Conservation (phyloP, 2,888 invertebrate genomes). For the Ethmia dodecea region DNA sequence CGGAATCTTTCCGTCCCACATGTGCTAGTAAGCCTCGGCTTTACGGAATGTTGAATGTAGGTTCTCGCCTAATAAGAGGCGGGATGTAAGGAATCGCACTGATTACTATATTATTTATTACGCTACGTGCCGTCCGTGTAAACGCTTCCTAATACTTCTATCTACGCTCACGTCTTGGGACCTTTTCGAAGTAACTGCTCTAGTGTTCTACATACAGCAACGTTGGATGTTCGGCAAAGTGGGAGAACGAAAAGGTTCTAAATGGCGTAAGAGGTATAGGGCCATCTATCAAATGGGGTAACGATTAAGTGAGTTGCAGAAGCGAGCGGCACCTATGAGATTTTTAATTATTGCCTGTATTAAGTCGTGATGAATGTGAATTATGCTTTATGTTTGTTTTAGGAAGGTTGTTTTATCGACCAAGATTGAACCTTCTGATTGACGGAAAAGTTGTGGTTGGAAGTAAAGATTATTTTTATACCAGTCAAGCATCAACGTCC, state of each 20-base stretch:
- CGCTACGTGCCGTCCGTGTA: slow-evolving; percentile 74
- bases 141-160: slow-evolving; percentile 73
- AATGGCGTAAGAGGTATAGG: slow-evolving; percentile 28
- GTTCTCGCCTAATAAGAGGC: slow-evolving; percentile 72
- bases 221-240: slow-evolving; percentile 1
- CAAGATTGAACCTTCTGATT: too few species aligned
- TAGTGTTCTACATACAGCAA: slow-evolving; percentile 3
- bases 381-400: slow-evolving; percentile 32
- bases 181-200: slow-evolving; percentile 36
- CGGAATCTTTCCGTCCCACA: slow-evolving; percentile 73
- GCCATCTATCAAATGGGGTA: slow-evolving; percentile 65
- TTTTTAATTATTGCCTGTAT: slow-evolving; percentile 68
- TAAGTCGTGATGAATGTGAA: slow-evolving; percentile 55
- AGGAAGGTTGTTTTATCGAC: too few species aligned
- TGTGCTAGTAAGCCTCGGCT: slow-evolving; percentile 70
- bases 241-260: slow-evolving; percentile 45
- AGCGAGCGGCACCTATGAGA: slow-evolving; percentile 53
- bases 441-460: too few species aligned
- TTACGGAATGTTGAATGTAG: slow-evolving; percentile 75
- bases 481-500: too few species aligned
- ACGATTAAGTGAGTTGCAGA: slow-evolving; percentile 64
- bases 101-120: slow-evolving; percentile 78
- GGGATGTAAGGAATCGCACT: slow-evolving; percentile 76
- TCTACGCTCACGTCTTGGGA: slow-evolving; percentile 51
- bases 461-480: too few species aligned